Percentiles rank a stretch among this genome's conserved stretches.
Evolutionary conservation across 2,888 invertebrate genomes (phyloP).

Genomic region (Dexiosoma caninum): DNA sequence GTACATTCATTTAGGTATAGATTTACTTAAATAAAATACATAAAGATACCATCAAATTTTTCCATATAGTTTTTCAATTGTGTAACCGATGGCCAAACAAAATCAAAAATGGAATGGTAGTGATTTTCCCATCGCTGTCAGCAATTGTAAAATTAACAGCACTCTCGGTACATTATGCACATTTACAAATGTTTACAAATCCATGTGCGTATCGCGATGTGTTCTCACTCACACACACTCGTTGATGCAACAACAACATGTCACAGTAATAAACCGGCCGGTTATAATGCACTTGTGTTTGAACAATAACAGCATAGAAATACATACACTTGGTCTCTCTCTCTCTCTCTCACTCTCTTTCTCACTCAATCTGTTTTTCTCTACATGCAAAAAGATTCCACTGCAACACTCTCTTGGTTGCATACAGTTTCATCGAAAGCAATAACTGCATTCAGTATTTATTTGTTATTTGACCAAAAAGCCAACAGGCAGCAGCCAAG

Average conservation of each 20-base stretch:
- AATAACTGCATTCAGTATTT: constrained; percentile 17
- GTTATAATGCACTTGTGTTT: not conserved
- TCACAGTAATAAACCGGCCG: constrained; percentile 40
- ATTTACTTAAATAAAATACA: too few species aligned
- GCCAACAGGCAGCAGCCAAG: not conserved
- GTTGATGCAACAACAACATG: not conserved
- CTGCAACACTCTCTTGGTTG: too few species aligned
- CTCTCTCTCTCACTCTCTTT: not conserved
- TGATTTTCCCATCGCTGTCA: not conserved
- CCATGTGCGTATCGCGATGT: not conserved
- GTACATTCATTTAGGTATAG: too few species aligned
- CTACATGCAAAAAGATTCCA: too few species aligned
- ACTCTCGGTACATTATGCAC: constrained; percentile 26
- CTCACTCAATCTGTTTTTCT: not conserved
- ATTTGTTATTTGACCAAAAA: constrained; percentile 1
- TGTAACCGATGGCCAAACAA: too few species aligned
- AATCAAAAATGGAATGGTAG: too few species aligned
- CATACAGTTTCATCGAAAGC: too few species aligned
- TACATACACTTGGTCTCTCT: not conserved
- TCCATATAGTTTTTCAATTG: too few species aligned
- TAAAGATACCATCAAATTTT: too few species aligned
- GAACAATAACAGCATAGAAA: not conserved
- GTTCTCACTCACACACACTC: not conserved
- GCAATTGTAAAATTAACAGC: not conserved
- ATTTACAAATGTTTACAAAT: too few species aligned